phyloP scores from a whole-genome alignment of 2,888 invertebrate genomes.

The Epinotia bilunana region DNA sequence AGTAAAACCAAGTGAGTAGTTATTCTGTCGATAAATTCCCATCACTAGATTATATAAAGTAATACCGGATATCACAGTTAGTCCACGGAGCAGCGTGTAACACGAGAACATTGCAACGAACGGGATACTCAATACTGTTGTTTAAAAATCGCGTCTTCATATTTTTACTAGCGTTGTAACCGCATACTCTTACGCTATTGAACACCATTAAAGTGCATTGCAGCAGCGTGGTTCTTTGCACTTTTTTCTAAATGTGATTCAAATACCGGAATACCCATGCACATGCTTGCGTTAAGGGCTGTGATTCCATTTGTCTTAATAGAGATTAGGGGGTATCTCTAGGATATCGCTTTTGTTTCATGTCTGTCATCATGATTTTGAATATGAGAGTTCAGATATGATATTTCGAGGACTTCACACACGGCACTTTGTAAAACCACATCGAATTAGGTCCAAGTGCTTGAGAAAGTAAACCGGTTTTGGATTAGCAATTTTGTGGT shows the following conservation, averaged over 20 bases:
- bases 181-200: not conserved
- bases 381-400: too few relatives aligned
- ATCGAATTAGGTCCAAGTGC: too few relatives aligned
- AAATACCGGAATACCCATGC: not conserved
- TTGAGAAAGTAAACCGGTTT: too few relatives aligned
- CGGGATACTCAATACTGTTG: conserved; percentile 28
- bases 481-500: too few relatives aligned
- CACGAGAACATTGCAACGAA: conserved; percentile 22
- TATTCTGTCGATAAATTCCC: not conserved
- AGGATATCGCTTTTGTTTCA: not conserved
- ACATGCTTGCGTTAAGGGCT: not conserved
- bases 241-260: not conserved
- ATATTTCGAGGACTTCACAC: too few relatives aligned
- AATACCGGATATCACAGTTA: conserved; percentile 37
- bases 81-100: conserved; percentile 33
- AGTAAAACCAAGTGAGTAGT: not conserved
- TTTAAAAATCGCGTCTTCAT: conserved; percentile 8
- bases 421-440: too few relatives aligned
- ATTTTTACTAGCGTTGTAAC: not conserved
- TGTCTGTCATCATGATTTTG: not conserved
- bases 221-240: not conserved
- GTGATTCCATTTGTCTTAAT: not conserved
- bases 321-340: not conserved
- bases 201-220: conserved; percentile 7
- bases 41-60: conserved; percentile 33